A percentile compares a stretch with the other conserved stretches of the same genome.
phyloP scores from a whole-genome alignment of 2,797 vertebrate genomes.

The Columba guinea region DNA sequence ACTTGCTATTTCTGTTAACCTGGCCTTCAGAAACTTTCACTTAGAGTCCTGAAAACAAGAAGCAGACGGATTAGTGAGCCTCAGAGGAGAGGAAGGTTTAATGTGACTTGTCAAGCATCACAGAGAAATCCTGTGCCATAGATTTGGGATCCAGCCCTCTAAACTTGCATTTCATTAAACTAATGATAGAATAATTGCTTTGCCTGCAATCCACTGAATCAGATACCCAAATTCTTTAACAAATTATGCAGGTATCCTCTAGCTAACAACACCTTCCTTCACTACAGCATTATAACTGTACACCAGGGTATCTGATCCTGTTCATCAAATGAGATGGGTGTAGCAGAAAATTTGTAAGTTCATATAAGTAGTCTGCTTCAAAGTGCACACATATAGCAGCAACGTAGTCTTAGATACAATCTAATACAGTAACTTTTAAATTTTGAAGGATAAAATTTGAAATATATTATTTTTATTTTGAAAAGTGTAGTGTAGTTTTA shows the following conservation, averaged over 20 bases:
- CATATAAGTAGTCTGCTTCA: not conserved
- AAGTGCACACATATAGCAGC: not conserved
- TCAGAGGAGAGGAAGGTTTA: not conserved
- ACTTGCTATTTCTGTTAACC: not conserved
- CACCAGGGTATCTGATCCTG: not conserved
- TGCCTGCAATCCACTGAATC: not conserved
- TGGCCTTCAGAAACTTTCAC: not conserved
- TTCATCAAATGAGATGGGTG: not conserved
- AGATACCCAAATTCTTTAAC: not conserved
- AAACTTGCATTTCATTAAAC: not conserved
- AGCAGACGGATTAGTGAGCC: not conserved
- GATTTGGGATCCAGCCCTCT: not conserved
- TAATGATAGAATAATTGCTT: not conserved
- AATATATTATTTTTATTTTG: not conserved
- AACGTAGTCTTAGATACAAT: not conserved
- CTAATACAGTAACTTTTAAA: not conserved
- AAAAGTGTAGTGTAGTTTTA: not conserved
- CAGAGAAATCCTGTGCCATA: not conserved
- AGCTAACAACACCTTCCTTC: not conserved
- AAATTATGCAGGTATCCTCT: not conserved
- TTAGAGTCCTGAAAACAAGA: not conserved
- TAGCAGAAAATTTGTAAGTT: not conserved
- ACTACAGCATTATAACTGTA: not conserved
- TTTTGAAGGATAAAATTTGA: not conserved
- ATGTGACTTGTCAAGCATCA: not conserved